Base-by-base conservation (phyloP, 53 echinoderm and acorn worm species). In the Holothuria leucospilota region DNA sequence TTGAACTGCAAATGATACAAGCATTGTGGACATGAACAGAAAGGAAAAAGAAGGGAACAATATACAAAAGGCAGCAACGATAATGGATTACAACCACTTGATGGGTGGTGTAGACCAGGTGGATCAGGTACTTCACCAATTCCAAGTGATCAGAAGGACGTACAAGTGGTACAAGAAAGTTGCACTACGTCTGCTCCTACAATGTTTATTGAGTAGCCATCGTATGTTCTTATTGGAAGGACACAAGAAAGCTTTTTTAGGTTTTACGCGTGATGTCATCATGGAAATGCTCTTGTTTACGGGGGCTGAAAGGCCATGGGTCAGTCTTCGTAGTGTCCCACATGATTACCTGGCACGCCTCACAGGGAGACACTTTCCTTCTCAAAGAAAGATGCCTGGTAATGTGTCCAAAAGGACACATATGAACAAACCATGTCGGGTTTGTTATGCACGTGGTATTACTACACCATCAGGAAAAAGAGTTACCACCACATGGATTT, bases 91-190 rank as follows among this genome's bases (percentile, higher is more conserved):
- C 51, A 77, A 77, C 52, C 12, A 10, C 7, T 0, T 0, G 0
- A 70, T 70, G 28, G 41, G 41, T 6, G 71, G 71, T 0, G 71
- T 70, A 1, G 56, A 56, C 18, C 56, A 56, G 18, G 56, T 56
- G 13, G 69, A 69, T 29, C 69, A 69, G 6, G 69, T 69, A 20
- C 77, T 51, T 0, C 58, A 77, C 51, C 77, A 77, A 58, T 77
- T 24, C 23, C 51, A n/a, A 0, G 8, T 58, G 0, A 56, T 51
- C 4, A 42, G 77, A 8, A 74, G 21, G 42, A 56, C 52, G 8
- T 77, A 77, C 58, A 77, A 77, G 23, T 51, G 52, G 77, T 77
- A 77, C 77, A 77, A 77, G 27, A 53, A 77, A 53, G 56, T 56
- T 8, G 46, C 77, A 58, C 16, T 77, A 0, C 51, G 52, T 6